Evolutionary conservation across 2,113 vertebrate species (phyloP).

Genomic region (Lagopus muta): DNA sequence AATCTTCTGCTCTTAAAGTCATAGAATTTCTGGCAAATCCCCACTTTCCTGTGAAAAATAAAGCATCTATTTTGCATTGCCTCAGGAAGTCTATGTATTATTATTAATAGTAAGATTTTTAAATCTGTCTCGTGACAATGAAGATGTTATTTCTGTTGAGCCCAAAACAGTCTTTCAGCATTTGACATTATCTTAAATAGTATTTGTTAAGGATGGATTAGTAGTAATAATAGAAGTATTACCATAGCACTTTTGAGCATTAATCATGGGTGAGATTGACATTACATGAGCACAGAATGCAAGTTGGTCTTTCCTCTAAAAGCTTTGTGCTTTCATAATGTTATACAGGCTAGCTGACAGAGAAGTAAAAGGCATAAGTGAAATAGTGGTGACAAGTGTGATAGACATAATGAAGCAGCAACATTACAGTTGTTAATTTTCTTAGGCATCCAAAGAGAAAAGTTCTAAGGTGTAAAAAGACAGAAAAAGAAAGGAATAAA

Average conservation of each 20-base stretch:
- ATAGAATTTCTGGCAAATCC: neutral
- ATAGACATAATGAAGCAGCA: neutral
- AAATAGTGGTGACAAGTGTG: neutral
- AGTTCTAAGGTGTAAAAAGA: neutral
- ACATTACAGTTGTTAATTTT: neutral
- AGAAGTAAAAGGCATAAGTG: neutral
- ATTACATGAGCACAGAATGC: neutral
- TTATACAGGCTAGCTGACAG: neutral
- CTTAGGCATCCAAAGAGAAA: neutral
- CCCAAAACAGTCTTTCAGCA: neutral
- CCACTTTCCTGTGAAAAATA: neutral
- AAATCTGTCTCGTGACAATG: neutral
- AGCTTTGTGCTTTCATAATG: neutral
- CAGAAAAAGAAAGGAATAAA: neutral
- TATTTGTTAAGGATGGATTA: neutral
- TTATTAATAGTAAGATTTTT: neutral
- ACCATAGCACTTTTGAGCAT: neutral
- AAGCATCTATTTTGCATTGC: neutral
- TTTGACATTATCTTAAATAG: neutral
- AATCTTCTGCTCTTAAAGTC: neutral
- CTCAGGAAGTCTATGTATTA: neutral
- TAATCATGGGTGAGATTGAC: neutral
- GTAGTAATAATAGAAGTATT: neutral
- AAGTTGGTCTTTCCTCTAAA: neutral
- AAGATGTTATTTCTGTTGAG: neutral